Evolutionary conservation across 2,888 invertebrate genomes (phyloP), one percentile per base, ranked within the genome.

Genomic region (Lottia scabra): DNA sequence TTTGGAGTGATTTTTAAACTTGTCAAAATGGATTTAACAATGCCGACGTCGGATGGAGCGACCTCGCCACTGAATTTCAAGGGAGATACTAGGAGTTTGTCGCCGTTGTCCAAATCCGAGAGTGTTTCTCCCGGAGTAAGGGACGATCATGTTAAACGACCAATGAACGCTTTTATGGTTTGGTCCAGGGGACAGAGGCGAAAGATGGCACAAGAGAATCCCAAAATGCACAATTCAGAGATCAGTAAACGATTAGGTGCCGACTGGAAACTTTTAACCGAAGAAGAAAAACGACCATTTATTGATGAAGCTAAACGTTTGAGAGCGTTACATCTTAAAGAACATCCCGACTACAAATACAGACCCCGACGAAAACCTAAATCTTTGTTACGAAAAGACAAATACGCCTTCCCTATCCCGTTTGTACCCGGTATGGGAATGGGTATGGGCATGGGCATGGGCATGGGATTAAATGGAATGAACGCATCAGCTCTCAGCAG

Each of bases 301-400:
- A 99, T 99, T 87, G 99, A 99, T 90, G 99, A 99, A 89, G 99
- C 99, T 72, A 99, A 99, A 91, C 92, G 99, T 84, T 92, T 99
- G 84, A 92, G 99, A 43, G 98, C 98, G 5, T 95, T 98, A 66
- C 99, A 99, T 92, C 99, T 99, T 99, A 98, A 98, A 90, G 98
- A 99, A 88, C 98, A 99, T 88, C 99, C 99, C 0, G 99, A 99
- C 90, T 99, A 99, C 92, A 99, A 99, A 91, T 99, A 99, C 91
- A 92, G 96, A 82, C 98, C 98, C 56, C 92, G 98, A 81, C 93
- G 98, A 90, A 98, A 98, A 92, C 97, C 98, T 91, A 98, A 98
- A 93, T 86, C 89, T 19, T 87, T 91, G 67, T 91, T 95, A 85
- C 97, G 97, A 90, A 98, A 98, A 90, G 97, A 98, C 89, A 97